phyloP scores from a whole-genome alignment of 2,888 invertebrate genomes.

The Griposia aprilina region DNA sequence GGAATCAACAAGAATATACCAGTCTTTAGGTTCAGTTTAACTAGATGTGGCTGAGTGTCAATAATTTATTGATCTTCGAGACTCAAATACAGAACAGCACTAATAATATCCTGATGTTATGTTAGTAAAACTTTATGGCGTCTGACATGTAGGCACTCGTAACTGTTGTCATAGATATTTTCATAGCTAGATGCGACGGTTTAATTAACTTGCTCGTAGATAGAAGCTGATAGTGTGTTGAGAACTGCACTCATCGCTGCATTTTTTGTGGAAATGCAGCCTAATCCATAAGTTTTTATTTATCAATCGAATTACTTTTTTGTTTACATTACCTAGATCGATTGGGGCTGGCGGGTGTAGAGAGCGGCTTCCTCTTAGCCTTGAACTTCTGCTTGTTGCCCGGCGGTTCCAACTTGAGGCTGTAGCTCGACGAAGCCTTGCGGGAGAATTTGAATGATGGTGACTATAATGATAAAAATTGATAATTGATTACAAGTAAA shows the following conservation, averaged over 20 bases:
- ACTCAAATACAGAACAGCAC: constrained; percentile 5
- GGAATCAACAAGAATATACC: neutral
- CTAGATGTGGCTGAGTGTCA: neutral
- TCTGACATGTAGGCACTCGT: neutral
- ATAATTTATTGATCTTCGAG: neutral
- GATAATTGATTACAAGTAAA: constrained; percentile 50
- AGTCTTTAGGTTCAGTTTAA: neutral
- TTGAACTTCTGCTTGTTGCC: constrained; percentile 96
- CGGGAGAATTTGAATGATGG: constrained; percentile 99
- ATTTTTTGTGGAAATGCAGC: neutral
- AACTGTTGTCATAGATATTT: neutral
- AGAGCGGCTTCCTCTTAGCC: constrained; percentile 96
- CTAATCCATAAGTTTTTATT: neutral
- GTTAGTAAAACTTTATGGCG: neutral
- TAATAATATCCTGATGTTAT: neutral
- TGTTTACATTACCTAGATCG: constrained; percentile 86
- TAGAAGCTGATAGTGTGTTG: neutral
- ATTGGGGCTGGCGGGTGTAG: constrained; percentile 98
- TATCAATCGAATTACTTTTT: neutral
- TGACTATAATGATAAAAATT: constrained; percentile 92
- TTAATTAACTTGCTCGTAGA: neutral
- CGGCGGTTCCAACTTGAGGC: constrained; percentile 97
- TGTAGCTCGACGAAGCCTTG: constrained; percentile 99
- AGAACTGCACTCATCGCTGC: neutral
- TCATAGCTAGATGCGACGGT: neutral